Conservation (phyloP, 1,140 invertebrate genomes). For the Drosophila bifasciata region DNA sequence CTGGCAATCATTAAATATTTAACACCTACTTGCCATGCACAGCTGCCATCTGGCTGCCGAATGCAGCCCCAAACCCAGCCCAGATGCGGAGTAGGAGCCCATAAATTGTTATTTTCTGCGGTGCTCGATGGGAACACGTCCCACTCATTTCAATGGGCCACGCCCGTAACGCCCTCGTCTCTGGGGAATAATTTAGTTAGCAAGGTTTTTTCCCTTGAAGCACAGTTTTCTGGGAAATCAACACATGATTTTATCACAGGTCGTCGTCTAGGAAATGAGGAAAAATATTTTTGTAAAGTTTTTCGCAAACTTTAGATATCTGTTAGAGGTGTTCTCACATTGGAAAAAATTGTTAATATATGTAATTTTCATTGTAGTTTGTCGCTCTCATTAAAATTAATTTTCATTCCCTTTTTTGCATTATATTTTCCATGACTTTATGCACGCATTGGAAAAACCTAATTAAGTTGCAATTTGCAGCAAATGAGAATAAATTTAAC, state of each 20-base stretch:
- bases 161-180: constrained; percentile 11
- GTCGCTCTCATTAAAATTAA: too few species aligned
- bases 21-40: constrained; percentile 65
- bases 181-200: constrained; percentile 43
- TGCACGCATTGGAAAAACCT: constrained; percentile 25
- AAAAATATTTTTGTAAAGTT: too few species aligned
- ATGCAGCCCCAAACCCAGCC: constrained; percentile 3
- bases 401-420: constrained; percentile 28
- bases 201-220: neutral
- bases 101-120: constrained; percentile 56
- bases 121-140: constrained; percentile 37
- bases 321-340: too few species aligned
- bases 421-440: constrained; percentile 13
- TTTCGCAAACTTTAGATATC: too few species aligned
- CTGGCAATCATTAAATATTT: constrained; percentile 74
- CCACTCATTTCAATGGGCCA: constrained; percentile 37
- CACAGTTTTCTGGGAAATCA: constrained; percentile 19
- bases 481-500: constrained; percentile 43
- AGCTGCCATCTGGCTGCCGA: constrained; percentile 24
- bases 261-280: neutral
- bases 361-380: neutral
- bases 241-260: constrained; percentile 7
- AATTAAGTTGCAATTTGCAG: constrained; percentile 45
- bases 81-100: neutral
- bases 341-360: neutral